These are phyloP conservation scores for Papilio polyxenes DNA, from an alignment of 1,140 invertebrate genomes.

Conservation along the genomic window DNA sequence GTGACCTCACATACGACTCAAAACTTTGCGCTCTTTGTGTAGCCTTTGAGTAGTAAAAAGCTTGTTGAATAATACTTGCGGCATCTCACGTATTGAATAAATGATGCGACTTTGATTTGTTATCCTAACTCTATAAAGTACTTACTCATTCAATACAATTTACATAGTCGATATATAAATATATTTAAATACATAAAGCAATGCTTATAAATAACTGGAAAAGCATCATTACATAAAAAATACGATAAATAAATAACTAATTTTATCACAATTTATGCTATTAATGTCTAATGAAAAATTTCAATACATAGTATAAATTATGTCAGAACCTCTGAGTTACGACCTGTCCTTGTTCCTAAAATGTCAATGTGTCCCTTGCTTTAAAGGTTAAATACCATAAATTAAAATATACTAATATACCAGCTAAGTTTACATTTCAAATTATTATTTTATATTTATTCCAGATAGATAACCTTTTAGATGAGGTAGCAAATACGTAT, in stretches of 20 bases:
- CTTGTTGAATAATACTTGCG: constrained; percentile 41
- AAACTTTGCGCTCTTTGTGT: constrained; percentile 43
- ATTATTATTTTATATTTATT: background rate
- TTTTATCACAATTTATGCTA: background rate
- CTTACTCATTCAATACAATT: background rate
- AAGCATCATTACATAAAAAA: background rate
- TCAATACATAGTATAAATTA: background rate
- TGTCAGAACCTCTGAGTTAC: background rate
- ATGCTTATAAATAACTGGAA: no score
- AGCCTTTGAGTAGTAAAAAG: constrained; percentile 42
- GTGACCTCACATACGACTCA: constrained; percentile 44
- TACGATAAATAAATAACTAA: background rate
- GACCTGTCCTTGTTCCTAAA: constrained; percentile 8
- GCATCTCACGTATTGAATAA: constrained; percentile 32
- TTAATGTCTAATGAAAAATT: background rate
- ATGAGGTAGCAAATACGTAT: no score
- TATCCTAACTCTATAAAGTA: background rate
- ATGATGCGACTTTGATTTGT: constrained; percentile 35
- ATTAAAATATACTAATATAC: background rate
- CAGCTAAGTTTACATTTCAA: background rate
- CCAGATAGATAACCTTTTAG: no score
- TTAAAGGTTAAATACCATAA: constrained; percentile 13
- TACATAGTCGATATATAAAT: background rate
- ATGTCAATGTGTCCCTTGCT: constrained; percentile 11
- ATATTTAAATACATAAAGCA: background rate